Conservation (phyloP, 1,140 invertebrate species). For the Hypsibius dujardini region DNA sequence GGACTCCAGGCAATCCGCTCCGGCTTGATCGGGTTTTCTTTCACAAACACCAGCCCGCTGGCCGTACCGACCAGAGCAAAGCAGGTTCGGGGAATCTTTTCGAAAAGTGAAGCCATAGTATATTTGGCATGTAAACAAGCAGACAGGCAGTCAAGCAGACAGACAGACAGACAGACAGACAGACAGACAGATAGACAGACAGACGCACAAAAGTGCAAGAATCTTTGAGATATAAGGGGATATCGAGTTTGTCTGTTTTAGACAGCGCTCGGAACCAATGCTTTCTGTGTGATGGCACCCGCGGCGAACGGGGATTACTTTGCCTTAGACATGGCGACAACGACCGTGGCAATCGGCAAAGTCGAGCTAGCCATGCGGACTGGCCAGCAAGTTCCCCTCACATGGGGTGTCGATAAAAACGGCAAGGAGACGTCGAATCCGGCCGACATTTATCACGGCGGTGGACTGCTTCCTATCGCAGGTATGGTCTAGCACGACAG, state of each 20-base stretch:
- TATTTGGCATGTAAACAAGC: no score
- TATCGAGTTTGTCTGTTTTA: no score
- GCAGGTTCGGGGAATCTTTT: no score
- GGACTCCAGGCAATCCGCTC: conserved; percentile 51
- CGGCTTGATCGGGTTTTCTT: conserved; percentile 64
- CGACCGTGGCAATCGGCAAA: conserved; percentile 62
- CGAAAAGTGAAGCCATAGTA: no score
- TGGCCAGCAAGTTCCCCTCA: conserved; percentile 48
- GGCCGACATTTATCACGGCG: conserved; percentile 27
- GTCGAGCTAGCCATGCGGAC: conserved; percentile 41
- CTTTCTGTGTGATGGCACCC: conserved; percentile 59
- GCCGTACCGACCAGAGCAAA: conserved; percentile 65
- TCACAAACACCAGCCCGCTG: conserved; percentile 78
- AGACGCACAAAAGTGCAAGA: no score
- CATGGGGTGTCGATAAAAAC: conserved; percentile 60
- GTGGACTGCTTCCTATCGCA: conserved; percentile 35
- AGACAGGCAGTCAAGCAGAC: no score
- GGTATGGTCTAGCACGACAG: no score
- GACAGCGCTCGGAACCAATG: conserved; percentile 70
- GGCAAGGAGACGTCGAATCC: conserved; percentile 38
- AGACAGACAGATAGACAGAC: no score
- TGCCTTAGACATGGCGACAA: conserved; percentile 81
- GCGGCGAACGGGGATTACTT: conserved; percentile 52
- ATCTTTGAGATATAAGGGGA: no score
- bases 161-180: no score